Conservation (phyloP, 1,140 invertebrate species). For the Notospermus geniculatus region DNA sequence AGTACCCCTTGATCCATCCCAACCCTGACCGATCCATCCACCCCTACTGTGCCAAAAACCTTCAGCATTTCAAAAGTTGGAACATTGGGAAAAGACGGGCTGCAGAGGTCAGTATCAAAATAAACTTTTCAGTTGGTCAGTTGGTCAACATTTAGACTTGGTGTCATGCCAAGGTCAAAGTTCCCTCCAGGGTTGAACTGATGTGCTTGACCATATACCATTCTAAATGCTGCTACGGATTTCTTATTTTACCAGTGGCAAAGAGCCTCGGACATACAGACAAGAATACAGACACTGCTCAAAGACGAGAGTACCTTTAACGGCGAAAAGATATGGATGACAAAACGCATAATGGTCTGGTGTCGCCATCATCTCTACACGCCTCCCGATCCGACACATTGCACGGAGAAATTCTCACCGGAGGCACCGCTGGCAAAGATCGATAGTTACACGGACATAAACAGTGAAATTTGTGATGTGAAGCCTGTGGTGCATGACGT, state of each 20-base stretch:
- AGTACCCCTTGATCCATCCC: conserved; percentile 9
- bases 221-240: no score
- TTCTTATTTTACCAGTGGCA: conserved; percentile 51
- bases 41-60: conserved; percentile 56
- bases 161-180: no score
- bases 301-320: conserved; percentile 38
- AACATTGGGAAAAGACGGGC: conserved; percentile 60
- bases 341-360: conserved; percentile 60
- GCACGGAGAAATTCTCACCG: background rate
- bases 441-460: background rate
- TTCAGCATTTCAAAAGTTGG: conserved; percentile 57
- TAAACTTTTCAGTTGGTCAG: background rate
- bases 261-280: conserved; percentile 48
- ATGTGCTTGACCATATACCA: background rate
- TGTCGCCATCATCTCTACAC: conserved; percentile 58
- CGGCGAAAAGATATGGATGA: conserved; percentile 55
- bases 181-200: no score
- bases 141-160: background rate
- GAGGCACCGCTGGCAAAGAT: background rate
- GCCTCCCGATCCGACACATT: conserved; percentile 34
- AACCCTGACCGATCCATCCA: conserved; percentile 43
- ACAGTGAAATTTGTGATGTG: background rate
- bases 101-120: conserved; percentile 55
- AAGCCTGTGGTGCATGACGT: background rate
- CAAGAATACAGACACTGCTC: conserved; percentile 45